Evolutionary conservation across 1,140 invertebrate species (phyloP).

Genomic region (Ceratina calcarata): DNA sequence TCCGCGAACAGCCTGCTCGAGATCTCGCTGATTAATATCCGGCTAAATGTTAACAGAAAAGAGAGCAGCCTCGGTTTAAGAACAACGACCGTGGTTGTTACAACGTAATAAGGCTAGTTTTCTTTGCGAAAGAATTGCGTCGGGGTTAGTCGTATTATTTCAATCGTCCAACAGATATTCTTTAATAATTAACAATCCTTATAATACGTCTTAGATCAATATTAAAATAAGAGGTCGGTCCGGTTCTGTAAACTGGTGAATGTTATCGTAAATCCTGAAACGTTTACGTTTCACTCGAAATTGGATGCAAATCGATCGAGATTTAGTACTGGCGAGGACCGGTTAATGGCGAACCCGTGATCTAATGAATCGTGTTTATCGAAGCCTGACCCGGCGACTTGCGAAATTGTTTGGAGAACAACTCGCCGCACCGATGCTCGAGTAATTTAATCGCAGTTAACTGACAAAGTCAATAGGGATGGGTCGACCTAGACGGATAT

Average conservation of each 20-base stretch:
- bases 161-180: no score
- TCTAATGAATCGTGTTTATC: conserved; percentile 27
- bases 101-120: no score
- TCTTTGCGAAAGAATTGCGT: no score
- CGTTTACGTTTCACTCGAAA: not conserved
- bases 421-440: conserved; percentile 1
- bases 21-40: conserved; percentile 12
- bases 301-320: not conserved
- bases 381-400: conserved; percentile 28
- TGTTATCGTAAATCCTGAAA: not conserved
- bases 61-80: not conserved
- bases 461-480: conserved; percentile 35
- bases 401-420: conserved; percentile 30
- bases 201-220: no score
- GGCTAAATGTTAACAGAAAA: not conserved
- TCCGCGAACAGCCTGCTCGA: not conserved
- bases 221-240: not conserved
- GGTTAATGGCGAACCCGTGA: not conserved
- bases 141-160: no score
- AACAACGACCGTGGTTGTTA: not conserved
- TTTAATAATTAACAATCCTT: no score
- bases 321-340: not conserved
- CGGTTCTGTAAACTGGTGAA: not conserved
- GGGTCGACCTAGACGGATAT: conserved; percentile 29
- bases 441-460: conserved; percentile 32